A percentile compares a stretch with the other conserved stretches of the same genome.
Conservation (phyloP, 1,140 invertebrate genomes). For the Druon quercuslanigerum region DNA sequence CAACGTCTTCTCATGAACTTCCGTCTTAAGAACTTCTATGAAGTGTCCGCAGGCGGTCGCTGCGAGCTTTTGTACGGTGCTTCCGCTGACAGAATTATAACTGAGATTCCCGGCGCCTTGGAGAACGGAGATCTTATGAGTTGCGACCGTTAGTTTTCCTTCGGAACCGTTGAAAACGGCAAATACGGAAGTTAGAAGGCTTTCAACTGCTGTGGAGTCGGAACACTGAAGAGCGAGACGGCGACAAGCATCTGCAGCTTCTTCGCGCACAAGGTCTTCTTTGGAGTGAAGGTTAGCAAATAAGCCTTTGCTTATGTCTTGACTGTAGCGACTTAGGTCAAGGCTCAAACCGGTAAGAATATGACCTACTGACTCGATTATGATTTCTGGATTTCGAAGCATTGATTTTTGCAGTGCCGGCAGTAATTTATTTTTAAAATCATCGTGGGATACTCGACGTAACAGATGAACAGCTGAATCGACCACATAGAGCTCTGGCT, state of each 20-base stretch:
- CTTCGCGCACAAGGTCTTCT: slow-evolving; percentile 84
- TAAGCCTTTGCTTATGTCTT: slow-evolving; percentile 89
- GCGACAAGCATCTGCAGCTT: slow-evolving; percentile 83
- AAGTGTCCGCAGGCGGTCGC: slow-evolving; percentile 81
- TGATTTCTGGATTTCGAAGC: slow-evolving; percentile 95
- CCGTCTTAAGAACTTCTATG: slow-evolving; percentile 87
- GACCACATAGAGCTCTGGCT: slow-evolving; percentile 83
- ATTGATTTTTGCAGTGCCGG: slow-evolving; percentile 94
- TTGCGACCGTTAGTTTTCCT: slow-evolving; percentile 92
- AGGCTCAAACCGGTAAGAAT: slow-evolving; percentile 84
- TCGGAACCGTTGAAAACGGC: slow-evolving; percentile 91
- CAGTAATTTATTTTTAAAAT: slow-evolving; percentile 85
- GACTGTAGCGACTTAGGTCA: slow-evolving; percentile 87
- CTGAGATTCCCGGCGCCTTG: slow-evolving; percentile 90
- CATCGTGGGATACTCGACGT: slow-evolving; percentile 80
- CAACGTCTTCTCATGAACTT: slow-evolving; percentile 95
- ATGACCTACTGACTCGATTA: slow-evolving; percentile 86
- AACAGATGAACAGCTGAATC: slow-evolving; percentile 81
- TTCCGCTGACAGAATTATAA: slow-evolving; percentile 81
- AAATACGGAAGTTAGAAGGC: slow-evolving; percentile 85
- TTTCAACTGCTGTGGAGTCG: slow-evolving; percentile 80
- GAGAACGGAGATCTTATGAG: slow-evolving; percentile 92
- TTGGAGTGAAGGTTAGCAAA: slow-evolving; percentile 88
- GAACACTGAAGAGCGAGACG: slow-evolving; percentile 85
- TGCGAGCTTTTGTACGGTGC: slow-evolving; percentile 79